A percentile compares a stretch with the other conserved stretches of the same genome.
Conservation (phyloP, 2,113 vertebrate species). For the Microcebus murinus region DNA sequence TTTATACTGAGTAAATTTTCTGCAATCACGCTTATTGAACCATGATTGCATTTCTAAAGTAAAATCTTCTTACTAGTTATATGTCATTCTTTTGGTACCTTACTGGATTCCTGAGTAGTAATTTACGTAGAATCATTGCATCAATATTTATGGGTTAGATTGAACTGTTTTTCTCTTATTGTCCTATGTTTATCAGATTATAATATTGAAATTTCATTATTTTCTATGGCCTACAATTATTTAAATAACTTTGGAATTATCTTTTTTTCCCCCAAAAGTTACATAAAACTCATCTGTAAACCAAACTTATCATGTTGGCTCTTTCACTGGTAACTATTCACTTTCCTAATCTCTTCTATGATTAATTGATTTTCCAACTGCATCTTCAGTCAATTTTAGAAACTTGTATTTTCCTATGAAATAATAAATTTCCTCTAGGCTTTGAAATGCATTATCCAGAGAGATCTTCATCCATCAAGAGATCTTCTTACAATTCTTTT, state of each 20-base stretch:
- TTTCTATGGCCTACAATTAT: background rate
- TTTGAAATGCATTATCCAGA: background rate
- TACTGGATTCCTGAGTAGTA: background rate
- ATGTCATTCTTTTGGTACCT: background rate
- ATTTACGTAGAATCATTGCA: background rate
- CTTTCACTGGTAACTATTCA: background rate
- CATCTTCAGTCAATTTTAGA: background rate
- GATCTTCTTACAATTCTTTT: background rate
- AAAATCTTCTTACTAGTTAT: background rate
- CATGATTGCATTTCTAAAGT: background rate
- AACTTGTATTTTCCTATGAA: background rate
- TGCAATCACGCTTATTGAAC: background rate
- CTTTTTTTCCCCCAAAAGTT: background rate
- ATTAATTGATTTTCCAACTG: background rate
- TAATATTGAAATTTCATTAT: background rate
- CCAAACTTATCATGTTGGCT: background rate
- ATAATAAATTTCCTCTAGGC: background rate
- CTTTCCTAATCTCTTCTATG: background rate
- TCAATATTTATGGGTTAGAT: background rate
- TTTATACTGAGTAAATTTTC: background rate
- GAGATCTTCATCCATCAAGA: background rate
- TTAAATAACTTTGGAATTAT: background rate
- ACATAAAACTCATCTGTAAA: background rate
- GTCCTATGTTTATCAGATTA: background rate
- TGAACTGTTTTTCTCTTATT: constrained; percentile 1